Evolutionary conservation across 2,113 vertebrate genomes (phyloP).

Genomic region (Colaptes auratus): DNA sequence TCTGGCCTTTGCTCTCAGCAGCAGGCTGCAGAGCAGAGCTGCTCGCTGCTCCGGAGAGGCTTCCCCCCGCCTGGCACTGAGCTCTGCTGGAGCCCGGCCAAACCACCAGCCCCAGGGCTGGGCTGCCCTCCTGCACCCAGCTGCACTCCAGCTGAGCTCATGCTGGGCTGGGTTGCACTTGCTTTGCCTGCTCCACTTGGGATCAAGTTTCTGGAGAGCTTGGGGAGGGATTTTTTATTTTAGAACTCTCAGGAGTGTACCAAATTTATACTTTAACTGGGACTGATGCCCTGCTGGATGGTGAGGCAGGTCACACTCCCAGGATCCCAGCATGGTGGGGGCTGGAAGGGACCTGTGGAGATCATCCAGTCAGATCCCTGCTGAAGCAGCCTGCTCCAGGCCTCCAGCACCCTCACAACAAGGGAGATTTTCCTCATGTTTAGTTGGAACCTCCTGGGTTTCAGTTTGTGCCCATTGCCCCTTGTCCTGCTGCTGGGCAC

Average conservation of each 20-base stretch:
- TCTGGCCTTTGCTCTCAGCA: not conserved
- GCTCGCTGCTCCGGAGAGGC: not conserved
- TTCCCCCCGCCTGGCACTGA: rapidly evolving
- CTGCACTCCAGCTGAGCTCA: not conserved
- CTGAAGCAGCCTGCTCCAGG: not conserved
- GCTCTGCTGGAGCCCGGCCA: not conserved
- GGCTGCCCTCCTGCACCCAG: not conserved
- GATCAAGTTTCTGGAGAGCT: not conserved
- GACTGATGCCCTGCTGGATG: not conserved
- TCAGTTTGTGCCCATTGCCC: too few relatives aligned
- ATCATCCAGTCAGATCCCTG: not conserved
- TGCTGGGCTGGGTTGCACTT: not conserved
- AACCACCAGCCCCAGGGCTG: not conserved
- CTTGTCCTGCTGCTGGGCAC: too few relatives aligned
- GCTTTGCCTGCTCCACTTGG: not conserved
- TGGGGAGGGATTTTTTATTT: not conserved
- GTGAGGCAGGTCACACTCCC: not conserved
- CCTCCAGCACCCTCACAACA: too few relatives aligned
- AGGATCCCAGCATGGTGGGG: not conserved
- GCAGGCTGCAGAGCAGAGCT: not conserved
- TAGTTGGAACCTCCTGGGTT: too few relatives aligned
- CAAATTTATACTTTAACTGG: not conserved
- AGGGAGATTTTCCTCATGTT: too few relatives aligned
- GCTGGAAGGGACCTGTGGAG: not conserved
- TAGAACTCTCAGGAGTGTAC: not conserved